Evolutionary conservation across 2,888 invertebrate genomes (phyloP).

Genomic region (Ctenicera cuprea): DNA sequence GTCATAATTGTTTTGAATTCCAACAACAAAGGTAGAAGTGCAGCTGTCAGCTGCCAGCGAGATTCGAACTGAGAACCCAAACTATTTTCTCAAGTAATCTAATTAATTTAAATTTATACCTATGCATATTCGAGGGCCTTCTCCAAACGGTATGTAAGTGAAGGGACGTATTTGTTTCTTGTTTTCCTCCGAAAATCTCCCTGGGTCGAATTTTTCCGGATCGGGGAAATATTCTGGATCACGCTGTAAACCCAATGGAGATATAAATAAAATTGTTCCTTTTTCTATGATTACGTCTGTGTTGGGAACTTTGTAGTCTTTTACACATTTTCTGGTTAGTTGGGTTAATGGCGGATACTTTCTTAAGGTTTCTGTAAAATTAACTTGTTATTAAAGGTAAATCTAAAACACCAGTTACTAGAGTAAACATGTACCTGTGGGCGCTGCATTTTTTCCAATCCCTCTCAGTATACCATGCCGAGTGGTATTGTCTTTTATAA

Average conservation of each 20-base stretch:
- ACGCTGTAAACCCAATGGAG: conserved; percentile 62
- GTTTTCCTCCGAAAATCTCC: conserved; percentile 62
- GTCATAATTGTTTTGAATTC: too few species aligned
- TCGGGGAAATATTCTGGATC: conserved; percentile 65
- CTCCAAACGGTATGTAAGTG: conserved; percentile 63
- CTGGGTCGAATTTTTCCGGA: conserved; percentile 66
- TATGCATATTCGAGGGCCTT: conserved; percentile 56
- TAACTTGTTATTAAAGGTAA: too few species aligned
- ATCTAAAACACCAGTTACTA: too few species aligned
- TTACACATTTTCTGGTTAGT: conserved; percentile 60
- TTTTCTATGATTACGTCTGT: conserved; percentile 56
- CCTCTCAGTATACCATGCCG: too few species aligned
- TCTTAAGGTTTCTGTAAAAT: conserved; percentile 66
- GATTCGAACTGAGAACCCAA: too few species aligned
- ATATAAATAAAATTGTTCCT: conserved; percentile 58
- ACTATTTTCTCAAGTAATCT: too few species aligned
- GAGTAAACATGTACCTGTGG: too few species aligned
- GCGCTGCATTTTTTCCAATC: too few species aligned
- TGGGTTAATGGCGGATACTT: conserved; percentile 65
- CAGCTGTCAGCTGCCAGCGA: too few species aligned
- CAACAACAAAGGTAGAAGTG: too few species aligned
- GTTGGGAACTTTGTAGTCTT: conserved; percentile 59
- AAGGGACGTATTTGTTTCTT: conserved; percentile 54
- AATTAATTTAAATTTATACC: conserved; percentile 31
- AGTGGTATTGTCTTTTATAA: too few species aligned